phyloP scores from a whole-genome alignment of 2,888 invertebrate genomes.

The Scotopteryx bipunctaria region DNA sequence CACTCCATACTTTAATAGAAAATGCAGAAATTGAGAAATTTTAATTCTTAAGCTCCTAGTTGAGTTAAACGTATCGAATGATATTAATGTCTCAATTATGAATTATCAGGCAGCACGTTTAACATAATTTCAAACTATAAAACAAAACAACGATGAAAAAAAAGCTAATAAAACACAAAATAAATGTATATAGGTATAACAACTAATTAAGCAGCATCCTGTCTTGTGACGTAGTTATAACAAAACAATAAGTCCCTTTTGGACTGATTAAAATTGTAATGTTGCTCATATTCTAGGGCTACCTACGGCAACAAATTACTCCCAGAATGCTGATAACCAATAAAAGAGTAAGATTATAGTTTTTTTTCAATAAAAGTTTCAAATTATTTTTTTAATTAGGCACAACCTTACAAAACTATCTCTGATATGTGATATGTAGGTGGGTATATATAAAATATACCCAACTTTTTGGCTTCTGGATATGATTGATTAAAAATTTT shows the following conservation, averaged over 20 bases:
- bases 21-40: not conserved
- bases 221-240: conserved; percentile 80
- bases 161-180: conserved; percentile 50
- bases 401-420: too few species aligned
- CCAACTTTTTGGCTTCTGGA: not conserved
- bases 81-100: too few species aligned
- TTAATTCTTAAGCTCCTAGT: not conserved
- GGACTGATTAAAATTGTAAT: conserved; percentile 67
- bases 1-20: too few species aligned
- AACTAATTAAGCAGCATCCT: conserved; percentile 79
- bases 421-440: too few species aligned
- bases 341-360: too few species aligned
- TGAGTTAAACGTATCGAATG: too few species aligned
- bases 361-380: too few species aligned
- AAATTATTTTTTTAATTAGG: too few species aligned
- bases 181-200: conserved; percentile 68
- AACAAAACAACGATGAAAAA: conserved; percentile 41
- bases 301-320: conserved; percentile 2
- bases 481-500: not conserved
- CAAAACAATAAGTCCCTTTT: conserved; percentile 78
- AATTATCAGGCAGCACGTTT: not conserved
- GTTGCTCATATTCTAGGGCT: conserved; percentile 30
- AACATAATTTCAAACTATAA: conserved; percentile 21
- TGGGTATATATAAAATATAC: too few species aligned
- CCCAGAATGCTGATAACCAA: too few species aligned